phyloP scores from a whole-genome alignment of 2,797 vertebrate species.

The Neosilurus hyrtlii region DNA sequence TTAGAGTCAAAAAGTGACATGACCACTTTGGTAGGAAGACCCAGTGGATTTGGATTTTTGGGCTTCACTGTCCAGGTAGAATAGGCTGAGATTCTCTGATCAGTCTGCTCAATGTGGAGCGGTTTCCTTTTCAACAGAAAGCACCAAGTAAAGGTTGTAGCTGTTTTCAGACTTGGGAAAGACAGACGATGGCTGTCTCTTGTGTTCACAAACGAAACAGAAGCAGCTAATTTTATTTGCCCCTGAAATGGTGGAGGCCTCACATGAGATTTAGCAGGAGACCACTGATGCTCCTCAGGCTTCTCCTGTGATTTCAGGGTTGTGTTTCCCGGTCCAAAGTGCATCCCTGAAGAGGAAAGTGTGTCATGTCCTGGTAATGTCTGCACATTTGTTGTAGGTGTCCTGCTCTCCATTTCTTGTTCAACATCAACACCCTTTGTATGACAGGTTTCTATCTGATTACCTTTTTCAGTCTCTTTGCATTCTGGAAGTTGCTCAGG shows the following conservation, averaged over 20 bases:
- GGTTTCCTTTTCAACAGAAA: constrained; percentile 89
- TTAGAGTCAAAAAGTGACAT: constrained; percentile 96
- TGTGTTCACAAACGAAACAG: constrained; percentile 72
- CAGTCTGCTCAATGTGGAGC: constrained; percentile 82
- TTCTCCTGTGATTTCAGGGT: constrained; percentile 72
- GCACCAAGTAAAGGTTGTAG: constrained; percentile 96
- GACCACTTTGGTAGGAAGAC: constrained; percentile 91
- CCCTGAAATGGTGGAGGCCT: constrained; percentile 69
- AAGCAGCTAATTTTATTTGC: constrained; percentile 74
- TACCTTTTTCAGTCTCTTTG: constrained; percentile 63
- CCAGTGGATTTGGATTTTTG: constrained; percentile 88
- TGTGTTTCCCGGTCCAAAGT: constrained; percentile 58
- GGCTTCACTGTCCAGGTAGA: constrained; percentile 83
- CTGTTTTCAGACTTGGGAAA: constrained; percentile 93
- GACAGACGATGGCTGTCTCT: constrained; percentile 81
- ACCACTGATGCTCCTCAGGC: constrained; percentile 77
- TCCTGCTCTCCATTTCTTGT: constrained; percentile 72
- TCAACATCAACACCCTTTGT: constrained; percentile 65
- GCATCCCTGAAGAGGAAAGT: constrained; percentile 62
- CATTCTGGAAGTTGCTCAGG: constrained; percentile 70
- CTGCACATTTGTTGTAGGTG: constrained; percentile 62
- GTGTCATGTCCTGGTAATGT: constrained; percentile 44
- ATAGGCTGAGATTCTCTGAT: constrained; percentile 90
- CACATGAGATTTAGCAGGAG: constrained; percentile 70
- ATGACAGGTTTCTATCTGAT: constrained; percentile 64